Evolutionary conservation across 2,888 invertebrate genomes (phyloP), one percentile per base, ranked within the genome.

Genomic region (Protodeltote pygarga): DNA sequence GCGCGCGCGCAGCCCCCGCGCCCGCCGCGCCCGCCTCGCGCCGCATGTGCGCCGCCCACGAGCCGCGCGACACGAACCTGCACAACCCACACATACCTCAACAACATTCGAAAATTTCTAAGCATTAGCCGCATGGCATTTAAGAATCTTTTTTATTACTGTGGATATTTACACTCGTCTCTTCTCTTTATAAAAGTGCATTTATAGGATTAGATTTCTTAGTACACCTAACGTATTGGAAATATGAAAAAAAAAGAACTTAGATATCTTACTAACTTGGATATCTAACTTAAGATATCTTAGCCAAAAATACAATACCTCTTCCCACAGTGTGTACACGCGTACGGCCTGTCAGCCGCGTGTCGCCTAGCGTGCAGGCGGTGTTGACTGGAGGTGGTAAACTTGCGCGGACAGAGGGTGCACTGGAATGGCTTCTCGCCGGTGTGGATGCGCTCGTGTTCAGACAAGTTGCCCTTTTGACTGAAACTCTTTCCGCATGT

Each of bases 381-480:
- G 71, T 93, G 94, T 78, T 95, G 96, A 11, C 95, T 95, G 5
- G 95, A 95, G 0, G 96, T 96, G 21, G 96, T 95, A 83, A 96
- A 96, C 48, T 93, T 92, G 11, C 94, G 93, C 13, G 93, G 93
- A 64, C 96, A 96, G 29, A 92, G 85, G 24, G 92, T 83, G 78
- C 97, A 97, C 55, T 89, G 88, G 82, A 94, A 97, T 0, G 97
- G 97, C 70, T 95, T 95, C 79, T 96, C 96, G 0, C 96, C 95
- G 0, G 92, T 96, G 83, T 97, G 96, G 65, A 95, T 95, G 42
- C 96, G 93, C 81, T 93, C 92, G 83, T 97, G 96, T 69, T 96
- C 96, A 24, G 94, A 93, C 44, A 96, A 87, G 87, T 96, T 96
- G 42, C 96, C 96, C 73, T 95, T 95, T 83, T 96, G 96, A 0